Evolutionary conservation across 1,140 invertebrate genomes (phyloP).

Genomic region (Rhagoletis pomonella): DNA sequence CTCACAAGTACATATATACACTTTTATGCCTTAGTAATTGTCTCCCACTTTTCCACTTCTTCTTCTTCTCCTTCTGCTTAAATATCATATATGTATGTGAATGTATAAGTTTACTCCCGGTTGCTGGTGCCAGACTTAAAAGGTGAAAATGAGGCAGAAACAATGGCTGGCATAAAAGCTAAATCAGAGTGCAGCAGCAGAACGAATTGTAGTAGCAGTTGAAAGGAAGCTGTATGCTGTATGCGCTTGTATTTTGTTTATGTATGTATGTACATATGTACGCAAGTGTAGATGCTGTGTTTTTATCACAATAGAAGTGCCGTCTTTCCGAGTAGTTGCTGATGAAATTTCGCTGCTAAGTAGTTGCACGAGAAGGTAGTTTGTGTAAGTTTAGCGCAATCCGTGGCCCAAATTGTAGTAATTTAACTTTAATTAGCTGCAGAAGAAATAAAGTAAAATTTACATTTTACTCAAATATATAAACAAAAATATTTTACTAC

Average conservation of each 20-base stretch:
- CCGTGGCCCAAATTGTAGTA: neutral
- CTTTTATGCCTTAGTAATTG: neutral
- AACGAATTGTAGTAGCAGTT: neutral
- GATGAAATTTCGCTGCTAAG: no score
- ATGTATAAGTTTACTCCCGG: neutral
- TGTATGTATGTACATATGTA: neutral
- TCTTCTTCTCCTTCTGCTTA: neutral
- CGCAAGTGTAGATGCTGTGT: neutral
- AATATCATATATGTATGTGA: conserved; percentile 14
- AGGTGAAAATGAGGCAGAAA: neutral
- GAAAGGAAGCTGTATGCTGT: neutral
- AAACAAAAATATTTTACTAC: no score
- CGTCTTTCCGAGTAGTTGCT: neutral
- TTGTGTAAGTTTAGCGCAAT: neutral
- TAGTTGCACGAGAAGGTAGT: neutral
- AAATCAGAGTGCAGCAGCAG: neutral
- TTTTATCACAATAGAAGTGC: neutral
- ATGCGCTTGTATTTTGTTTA: neutral
- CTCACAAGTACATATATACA: neutral
- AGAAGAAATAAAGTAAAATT: neutral
- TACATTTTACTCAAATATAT: no score
- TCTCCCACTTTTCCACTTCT: neutral
- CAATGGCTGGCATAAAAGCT: neutral
- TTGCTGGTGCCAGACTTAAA: neutral
- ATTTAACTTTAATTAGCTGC: conserved; percentile 17